phyloP scores from a whole-genome alignment of 2,797 vertebrate genomes.

The Darevskia mixta region DNA sequence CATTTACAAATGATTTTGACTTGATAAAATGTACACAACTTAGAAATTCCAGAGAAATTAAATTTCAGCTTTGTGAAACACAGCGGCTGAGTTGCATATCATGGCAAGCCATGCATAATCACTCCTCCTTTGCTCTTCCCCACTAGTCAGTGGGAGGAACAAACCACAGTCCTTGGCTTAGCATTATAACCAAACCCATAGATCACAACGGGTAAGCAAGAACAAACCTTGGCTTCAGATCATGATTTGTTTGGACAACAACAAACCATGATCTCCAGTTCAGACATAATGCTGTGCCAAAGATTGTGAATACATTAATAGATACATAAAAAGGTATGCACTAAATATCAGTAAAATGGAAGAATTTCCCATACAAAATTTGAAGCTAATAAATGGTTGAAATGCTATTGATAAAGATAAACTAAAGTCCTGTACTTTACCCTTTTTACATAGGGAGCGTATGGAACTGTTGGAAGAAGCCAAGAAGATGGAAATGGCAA shows the following conservation, averaged over 20 bases:
- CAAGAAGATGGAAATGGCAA: conserved; percentile 98
- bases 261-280: neutral
- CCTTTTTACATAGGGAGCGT: conserved; percentile 85
- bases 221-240: neutral
- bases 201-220: neutral
- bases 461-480: conserved; percentile 93
- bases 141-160: too few relatives aligned
- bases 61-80: neutral
- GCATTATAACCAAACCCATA: neutral
- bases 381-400: neutral
- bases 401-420: neutral
- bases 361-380: neutral
- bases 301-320: neutral
- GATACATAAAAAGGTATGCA: neutral
- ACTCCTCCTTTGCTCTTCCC: too few relatives aligned
- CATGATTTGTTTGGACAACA: neutral
- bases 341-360: neutral
- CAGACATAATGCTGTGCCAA: neutral
- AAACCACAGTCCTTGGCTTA: too few relatives aligned
- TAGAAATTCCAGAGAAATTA: neutral
- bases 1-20: neutral
- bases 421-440: neutral
- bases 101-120: neutral
- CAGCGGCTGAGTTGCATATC: neutral
- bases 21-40: neutral